Base-by-base conservation (phyloP, 92 coral and sea anemone species). In the Epizoanthus rinbou region DNA sequence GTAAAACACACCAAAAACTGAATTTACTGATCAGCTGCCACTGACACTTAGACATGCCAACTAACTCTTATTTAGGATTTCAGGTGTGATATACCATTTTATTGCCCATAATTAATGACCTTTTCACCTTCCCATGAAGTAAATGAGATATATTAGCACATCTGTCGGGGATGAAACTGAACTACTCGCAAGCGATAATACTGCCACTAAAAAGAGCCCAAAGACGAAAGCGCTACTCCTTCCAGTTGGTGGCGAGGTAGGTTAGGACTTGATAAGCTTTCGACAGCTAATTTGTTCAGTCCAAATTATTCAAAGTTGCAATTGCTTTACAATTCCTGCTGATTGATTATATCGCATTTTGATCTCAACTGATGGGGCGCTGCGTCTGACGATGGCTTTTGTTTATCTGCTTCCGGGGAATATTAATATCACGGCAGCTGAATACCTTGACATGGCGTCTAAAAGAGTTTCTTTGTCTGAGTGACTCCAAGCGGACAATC, bases 31-130 rank as follows among this genome's bases (percentile, higher is more conserved):
- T 45, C 54, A 22, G 81, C 45, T 69, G 45, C 62, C 41, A 69
- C 45, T 78, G 82, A 78, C 82, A 78, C 82, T 78, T 33, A 78
- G 57, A 17, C 69, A 56, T 78, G 82, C 57, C 82, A 78, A 78
- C 69, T 7, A 0, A n/a, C 71, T 22, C 64, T 22, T 78, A 63
- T 63, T 78, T 60, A 57, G 57, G 82, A 62, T 78, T 74, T 78
- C 82, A 78, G 82, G 82, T 69, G 71, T 78, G 82, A 78, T 78
- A 60, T 52, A 50, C 16, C 16, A 16, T 78, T 78, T 78, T 78
- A 78, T 78, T 63, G 82, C 71, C 45, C 82, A 63, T 76, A 76
- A 76, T 76, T 76, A 58, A 76, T 78, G 82, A 78, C 82, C 82
- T 78, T 74, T 63, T 78, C 82, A 78, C 82, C 82, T 60, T 45